These are phyloP conservation scores for Nemoura dubitans DNA, from an alignment of 2,888 invertebrate genomes.

Conservation along the genomic window DNA sequence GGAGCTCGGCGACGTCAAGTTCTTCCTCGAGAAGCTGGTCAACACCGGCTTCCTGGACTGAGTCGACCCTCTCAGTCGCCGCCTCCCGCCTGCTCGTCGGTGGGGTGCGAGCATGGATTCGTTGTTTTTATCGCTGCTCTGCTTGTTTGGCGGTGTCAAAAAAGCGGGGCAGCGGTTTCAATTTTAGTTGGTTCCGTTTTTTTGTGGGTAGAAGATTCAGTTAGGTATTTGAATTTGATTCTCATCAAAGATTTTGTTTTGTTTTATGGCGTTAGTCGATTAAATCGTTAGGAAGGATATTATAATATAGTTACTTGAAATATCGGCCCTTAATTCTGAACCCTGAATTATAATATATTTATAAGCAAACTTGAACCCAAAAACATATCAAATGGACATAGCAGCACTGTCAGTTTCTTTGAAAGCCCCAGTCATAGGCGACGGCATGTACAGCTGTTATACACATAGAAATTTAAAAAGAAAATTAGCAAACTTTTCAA, in stretches of 20 bases:
- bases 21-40: slow-evolving; percentile 94
- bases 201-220: background rate
- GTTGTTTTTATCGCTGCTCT: background rate
- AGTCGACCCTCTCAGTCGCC: slow-evolving; percentile 31
- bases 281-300: background rate
- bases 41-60: slow-evolving; percentile 95
- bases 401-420: background rate
- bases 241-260: background rate
- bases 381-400: background rate
- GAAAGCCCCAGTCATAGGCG: background rate
- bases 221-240: background rate
- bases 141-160: background rate
- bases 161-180: background rate
- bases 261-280: background rate
- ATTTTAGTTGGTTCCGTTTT: background rate
- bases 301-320: background rate
- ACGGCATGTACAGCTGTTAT: background rate
- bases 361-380: background rate
- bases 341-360: background rate
- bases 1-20: slow-evolving; percentile 93
- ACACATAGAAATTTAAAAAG: background rate
- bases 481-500: background rate
- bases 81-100: background rate
- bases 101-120: background rate
- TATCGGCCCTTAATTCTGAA: background rate